Percentiles rank a stretch among this genome's conserved stretches.
These are phyloP conservation scores for Chrysomela aeneicollis DNA, from an alignment of 2,888 invertebrate genomes.

Conservation along the genomic window DNA sequence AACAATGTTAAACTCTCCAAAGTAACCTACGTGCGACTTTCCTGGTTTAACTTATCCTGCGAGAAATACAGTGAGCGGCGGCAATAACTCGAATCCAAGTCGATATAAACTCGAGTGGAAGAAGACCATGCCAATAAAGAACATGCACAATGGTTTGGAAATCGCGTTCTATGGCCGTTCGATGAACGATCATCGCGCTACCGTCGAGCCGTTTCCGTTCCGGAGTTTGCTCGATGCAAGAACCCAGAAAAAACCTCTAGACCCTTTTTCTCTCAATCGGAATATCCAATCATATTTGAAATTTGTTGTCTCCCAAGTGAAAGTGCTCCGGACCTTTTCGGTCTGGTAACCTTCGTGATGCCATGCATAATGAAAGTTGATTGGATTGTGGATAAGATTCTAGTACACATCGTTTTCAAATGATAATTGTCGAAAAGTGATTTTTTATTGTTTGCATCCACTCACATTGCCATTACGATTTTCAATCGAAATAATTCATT, in stretches of 20 bases:
- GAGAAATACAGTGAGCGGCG: constrained; percentile 35
- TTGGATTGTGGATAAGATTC: too few relatives aligned
- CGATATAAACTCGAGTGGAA: constrained; percentile 50
- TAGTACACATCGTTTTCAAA: too few relatives aligned
- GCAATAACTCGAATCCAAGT: constrained; percentile 43
- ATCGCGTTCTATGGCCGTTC: constrained; percentile 45
- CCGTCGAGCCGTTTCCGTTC: constrained; percentile 44
- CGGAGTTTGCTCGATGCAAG: constrained; percentile 39
- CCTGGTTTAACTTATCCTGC: constrained; percentile 26
- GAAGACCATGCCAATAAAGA: constrained; percentile 50
- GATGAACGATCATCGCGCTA: constrained; percentile 47
- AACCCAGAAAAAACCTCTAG: constrained; percentile 7
- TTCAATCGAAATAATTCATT: too few relatives aligned
- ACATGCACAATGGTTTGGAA: constrained; percentile 52
- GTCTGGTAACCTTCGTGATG: too few relatives aligned
- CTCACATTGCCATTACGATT: too few relatives aligned
- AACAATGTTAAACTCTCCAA: not conserved
- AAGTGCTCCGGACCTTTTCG: not conserved
- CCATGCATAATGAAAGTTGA: too few relatives aligned
- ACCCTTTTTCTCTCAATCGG: constrained; percentile 6
- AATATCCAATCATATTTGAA: constrained; percentile 1
- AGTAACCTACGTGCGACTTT: not conserved
- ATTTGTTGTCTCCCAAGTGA: not conserved
- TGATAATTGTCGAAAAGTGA: too few relatives aligned
- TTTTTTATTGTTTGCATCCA: too few relatives aligned